phyloP scores from a whole-genome alignment of 2,113 vertebrate genomes.

The Urocolius indicus region DNA sequence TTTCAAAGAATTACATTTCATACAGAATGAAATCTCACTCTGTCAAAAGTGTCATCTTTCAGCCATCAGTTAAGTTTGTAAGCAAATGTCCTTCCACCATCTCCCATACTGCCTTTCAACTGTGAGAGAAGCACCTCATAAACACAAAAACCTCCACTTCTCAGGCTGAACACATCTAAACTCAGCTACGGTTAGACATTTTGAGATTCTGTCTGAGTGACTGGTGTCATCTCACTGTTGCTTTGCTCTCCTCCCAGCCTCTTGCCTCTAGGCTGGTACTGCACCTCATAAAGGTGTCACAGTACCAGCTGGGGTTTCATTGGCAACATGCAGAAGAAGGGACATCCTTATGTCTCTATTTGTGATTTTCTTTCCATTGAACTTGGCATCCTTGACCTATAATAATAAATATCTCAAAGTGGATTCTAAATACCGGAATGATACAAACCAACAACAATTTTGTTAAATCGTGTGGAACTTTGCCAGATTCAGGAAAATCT shows the following conservation, averaged over 20 bases:
- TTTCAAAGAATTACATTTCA: not conserved
- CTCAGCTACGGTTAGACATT: not conserved
- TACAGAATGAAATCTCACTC: not conserved
- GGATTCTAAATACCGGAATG: not conserved
- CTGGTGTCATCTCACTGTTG: not conserved
- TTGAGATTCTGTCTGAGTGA: not conserved
- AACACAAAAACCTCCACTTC: not conserved
- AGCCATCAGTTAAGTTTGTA: not conserved
- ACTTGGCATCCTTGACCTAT: not conserved
- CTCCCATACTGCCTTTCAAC: not conserved
- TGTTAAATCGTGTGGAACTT: not conserved
- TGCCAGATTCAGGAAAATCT: slow-evolving; percentile 3
- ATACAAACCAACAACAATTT: not conserved
- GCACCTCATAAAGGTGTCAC: not conserved
- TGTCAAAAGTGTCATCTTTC: not conserved
- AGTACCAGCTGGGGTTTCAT: not conserved
- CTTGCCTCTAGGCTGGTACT: not conserved
- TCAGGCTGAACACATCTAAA: not conserved
- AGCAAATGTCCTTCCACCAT: not conserved
- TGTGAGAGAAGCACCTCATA: not conserved
- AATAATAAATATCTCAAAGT: not conserved
- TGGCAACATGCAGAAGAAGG: not conserved
- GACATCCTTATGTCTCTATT: not conserved
- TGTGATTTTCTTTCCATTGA: not conserved
- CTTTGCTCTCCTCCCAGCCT: not conserved